Percentiles rank a stretch among this genome's conserved stretches.
phyloP scores from a whole-genome alignment of 2,797 vertebrate species.

The Danio albolineatus region DNA sequence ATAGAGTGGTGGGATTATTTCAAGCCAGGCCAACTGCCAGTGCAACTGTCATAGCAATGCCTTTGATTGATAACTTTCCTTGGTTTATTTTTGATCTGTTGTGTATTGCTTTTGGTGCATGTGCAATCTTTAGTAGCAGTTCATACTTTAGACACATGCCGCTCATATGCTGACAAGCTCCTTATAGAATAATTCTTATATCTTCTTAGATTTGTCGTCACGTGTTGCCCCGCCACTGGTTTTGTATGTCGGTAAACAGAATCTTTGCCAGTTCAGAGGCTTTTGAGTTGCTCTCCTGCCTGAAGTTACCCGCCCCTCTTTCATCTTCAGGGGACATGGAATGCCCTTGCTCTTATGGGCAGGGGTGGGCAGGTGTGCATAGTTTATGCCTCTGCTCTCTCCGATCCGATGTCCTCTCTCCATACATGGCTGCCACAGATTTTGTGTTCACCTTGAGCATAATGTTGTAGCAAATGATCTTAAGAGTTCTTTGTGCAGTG shows the following conservation, averaged over 20 bases:
- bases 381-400: slow-evolving; percentile 9
- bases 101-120: neutral
- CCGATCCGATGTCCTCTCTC: neutral
- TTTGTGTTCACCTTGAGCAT: slow-evolving; percentile 2
- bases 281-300: slow-evolving; percentile 58
- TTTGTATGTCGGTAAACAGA: slow-evolving; percentile 61
- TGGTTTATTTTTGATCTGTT: neutral
- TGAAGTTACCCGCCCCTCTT: slow-evolving; percentile 47
- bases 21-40: slow-evolving; percentile 21
- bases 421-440: slow-evolving; percentile 9
- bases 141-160: neutral
- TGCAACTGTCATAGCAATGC: neutral
- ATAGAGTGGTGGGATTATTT: slow-evolving; percentile 34
- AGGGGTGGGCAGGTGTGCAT: slow-evolving; percentile 27
- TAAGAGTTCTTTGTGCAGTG: neutral
- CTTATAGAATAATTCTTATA: neutral
- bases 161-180: neutral
- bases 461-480: neutral
- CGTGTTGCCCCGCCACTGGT: slow-evolving; percentile 48
- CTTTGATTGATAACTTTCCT: slow-evolving; percentile 2
- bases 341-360: slow-evolving; percentile 71
- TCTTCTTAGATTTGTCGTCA: slow-evolving; percentile 19
- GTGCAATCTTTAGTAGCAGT: neutral
- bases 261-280: slow-evolving; percentile 62
- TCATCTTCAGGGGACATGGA: slow-evolving; percentile 64